Conservation (phyloP, 92 coral and sea anemone species). For the Heteractis magnifica region DNA sequence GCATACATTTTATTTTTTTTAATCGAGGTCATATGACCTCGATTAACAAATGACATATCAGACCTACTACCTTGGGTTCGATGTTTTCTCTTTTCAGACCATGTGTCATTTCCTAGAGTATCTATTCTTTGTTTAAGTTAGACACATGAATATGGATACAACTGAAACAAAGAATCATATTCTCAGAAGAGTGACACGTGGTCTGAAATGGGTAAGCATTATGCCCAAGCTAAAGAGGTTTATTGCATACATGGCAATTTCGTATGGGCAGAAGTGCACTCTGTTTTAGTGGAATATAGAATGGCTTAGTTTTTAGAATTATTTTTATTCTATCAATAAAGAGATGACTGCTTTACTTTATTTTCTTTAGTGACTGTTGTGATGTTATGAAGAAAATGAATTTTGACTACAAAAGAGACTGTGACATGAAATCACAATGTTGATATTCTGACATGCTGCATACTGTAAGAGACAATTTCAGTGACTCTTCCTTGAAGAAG, state of each 20-base stretch:
- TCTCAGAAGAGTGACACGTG: too few species aligned
- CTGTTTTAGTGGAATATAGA: too few species aligned
- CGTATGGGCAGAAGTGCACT: too few species aligned
- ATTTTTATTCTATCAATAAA: background rate
- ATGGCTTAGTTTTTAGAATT: background rate
- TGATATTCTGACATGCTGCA: background rate
- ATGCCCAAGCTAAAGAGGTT: too few species aligned
- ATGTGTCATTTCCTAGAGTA: background rate
- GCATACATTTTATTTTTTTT: too few species aligned
- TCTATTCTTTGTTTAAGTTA: too few species aligned
- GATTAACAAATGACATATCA: background rate
- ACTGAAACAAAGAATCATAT: too few species aligned
- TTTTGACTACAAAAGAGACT: background rate
- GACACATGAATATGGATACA: too few species aligned
- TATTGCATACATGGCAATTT: too few species aligned
- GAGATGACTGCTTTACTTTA: too few species aligned
- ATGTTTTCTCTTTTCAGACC: background rate
- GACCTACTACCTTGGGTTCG: too few species aligned
- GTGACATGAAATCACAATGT: background rate
- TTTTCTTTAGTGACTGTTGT: background rate
- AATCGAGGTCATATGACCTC: background rate
- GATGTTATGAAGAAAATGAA: background rate
- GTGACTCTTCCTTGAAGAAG: background rate
- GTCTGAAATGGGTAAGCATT: too few species aligned
- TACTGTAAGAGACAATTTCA: background rate